Percentiles rank a stretch among this genome's conserved stretches.
Evolutionary conservation across 2,797 vertebrate species (phyloP).

Genomic region (Chiroxiphia lanceolata): DNA sequence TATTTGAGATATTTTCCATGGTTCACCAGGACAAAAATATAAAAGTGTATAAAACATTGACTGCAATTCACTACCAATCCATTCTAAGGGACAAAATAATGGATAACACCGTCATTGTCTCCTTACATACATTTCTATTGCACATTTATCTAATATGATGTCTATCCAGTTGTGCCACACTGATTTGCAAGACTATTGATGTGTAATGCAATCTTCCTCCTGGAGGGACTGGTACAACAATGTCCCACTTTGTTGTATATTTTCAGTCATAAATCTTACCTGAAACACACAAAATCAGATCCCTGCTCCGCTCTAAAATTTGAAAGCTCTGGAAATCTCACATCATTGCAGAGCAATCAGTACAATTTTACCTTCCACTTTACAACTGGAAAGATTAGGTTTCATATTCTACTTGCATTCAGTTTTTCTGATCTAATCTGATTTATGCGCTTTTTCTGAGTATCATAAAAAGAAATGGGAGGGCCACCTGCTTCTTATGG

Average conservation of each 20-base stretch:
- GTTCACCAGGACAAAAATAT: constrained; percentile 42
- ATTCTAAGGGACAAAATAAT: constrained; percentile 58
- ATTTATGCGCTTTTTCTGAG: background rate
- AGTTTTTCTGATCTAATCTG: background rate
- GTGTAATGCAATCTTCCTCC: constrained; percentile 34
- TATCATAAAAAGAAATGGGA: background rate
- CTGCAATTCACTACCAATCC: constrained; percentile 56
- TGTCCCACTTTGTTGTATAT: background rate
- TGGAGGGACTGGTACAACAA: constrained; percentile 23
- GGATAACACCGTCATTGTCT: constrained; percentile 43
- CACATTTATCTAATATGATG: constrained; percentile 61
- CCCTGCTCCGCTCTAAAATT: background rate
- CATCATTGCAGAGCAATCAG: background rate
- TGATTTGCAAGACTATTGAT: constrained; percentile 22
- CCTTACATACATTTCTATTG: constrained; percentile 56
- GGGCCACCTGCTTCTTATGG: background rate
- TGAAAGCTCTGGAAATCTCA: background rate
- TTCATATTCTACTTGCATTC: background rate
- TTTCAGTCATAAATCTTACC: background rate
- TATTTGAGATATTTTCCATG: constrained; percentile 42
- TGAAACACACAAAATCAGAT: background rate
- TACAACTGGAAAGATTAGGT: background rate
- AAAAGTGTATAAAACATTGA: constrained; percentile 39
- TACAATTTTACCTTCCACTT: background rate
- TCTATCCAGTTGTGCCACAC: constrained; percentile 46